phyloP scores from a whole-genome alignment of 2,113 vertebrate genomes.

The Rhagologus leucostigma region DNA sequence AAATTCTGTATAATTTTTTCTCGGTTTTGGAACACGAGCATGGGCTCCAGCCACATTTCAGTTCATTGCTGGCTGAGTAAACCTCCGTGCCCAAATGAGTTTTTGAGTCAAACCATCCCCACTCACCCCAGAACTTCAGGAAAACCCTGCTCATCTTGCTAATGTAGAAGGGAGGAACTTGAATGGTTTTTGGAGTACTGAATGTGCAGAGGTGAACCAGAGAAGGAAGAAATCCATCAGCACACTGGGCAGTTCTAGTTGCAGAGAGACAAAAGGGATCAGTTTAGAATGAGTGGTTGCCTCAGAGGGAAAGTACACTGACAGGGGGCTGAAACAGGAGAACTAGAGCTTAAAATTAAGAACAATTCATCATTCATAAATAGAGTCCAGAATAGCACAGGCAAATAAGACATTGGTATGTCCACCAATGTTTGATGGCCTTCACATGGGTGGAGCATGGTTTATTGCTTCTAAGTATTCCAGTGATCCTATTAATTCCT shows the following conservation, averaged over 20 bases:
- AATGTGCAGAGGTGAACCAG: neutral
- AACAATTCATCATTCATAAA: neutral
- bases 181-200: neutral
- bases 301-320: neutral
- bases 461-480: neutral
- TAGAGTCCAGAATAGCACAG: neutral
- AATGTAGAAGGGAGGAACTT: neutral
- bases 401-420: neutral
- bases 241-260: neutral
- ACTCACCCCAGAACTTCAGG: neutral
- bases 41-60: neutral
- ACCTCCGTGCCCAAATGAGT: neutral
- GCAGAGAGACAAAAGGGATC: neutral
- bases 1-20: neutral
- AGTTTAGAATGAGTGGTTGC: neutral
- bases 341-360: neutral
- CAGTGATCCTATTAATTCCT: neutral
- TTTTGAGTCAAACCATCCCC: neutral
- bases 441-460: neutral
- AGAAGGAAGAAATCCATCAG: neutral
- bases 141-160: neutral
- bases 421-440: neutral
- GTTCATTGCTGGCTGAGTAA: neutral
- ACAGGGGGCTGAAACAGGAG: neutral
- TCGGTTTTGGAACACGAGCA: neutral